Base-by-base conservation (phyloP, 1,140 invertebrate genomes). In the Drosophila ironensis region DNA sequence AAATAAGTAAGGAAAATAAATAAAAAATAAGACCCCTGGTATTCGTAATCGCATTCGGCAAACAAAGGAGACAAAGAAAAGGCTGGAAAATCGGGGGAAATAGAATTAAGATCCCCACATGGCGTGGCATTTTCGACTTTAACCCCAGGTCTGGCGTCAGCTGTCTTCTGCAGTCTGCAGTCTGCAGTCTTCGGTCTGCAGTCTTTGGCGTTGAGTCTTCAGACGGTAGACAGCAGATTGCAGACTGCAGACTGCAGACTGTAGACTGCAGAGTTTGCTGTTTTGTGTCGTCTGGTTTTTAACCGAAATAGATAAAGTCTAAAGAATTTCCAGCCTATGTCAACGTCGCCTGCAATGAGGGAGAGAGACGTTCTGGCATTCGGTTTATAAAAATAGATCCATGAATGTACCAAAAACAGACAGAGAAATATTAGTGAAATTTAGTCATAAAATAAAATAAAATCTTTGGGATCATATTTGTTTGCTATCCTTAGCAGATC, bases 261-360 rank as follows among this genome's bases (percentile, higher is more conserved):
- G 3, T 12, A 12, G 51, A 47, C 40, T 52, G 22, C 37, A 8
- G n/a, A 8, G 7, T 16, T 38, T 46, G 30, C 2, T 25, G n/a
- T 38, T 25, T 25, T 53, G 51, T 54, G 46, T 45, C 59, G 75
- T 78, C 63, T 57, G 30, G 30, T 4, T 6, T n/a, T 6, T 1
- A 24, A 57, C 56, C 37, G 28, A 78, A 78, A 80, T 78, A 78
- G 75, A 69, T 41, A 24, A 47, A 72, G 69, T 61, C 47, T 40
- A 52, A 84, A 70, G 73, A 78, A 78, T 84, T 82, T 84, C 57
- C 76, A 78, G 72, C 57, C 77, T 72, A 73, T 78, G 74, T 78
- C 72, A 78, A 72, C 72, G 72, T 59, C 68, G 56, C 51, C 27
- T 4, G 38, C 77, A 47, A 45, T 53, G 67, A 52, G n/a, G n/a